A percentile compares a stretch with the other conserved stretches of the same genome.
phyloP scores from a whole-genome alignment of 2,888 invertebrate genomes.

The Cryptus viduatorius region DNA sequence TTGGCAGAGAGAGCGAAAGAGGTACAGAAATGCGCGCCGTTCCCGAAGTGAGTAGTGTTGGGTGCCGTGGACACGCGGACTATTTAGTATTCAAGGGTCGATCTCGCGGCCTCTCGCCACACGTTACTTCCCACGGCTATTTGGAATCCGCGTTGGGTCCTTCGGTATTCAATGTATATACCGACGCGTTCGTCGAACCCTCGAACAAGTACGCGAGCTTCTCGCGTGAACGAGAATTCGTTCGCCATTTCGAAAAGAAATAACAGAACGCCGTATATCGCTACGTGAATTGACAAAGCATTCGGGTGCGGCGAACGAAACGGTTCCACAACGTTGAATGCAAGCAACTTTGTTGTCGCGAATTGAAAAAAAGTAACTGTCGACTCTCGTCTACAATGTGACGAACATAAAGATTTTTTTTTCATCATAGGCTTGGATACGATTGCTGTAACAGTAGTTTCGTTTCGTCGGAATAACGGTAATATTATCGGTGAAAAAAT shows the following conservation, averaged over 20 bases:
- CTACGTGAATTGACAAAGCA: slow-evolving; percentile 28
- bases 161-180: slow-evolving; percentile 76
- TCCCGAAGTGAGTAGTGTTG: slow-evolving; percentile 32
- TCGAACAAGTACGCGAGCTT: slow-evolving; percentile 71
- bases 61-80: slow-evolving; percentile 66
- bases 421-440: neutral
- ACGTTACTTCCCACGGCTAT: slow-evolving; percentile 83
- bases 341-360: slow-evolving; percentile 11
- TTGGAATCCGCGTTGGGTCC: slow-evolving; percentile 79
- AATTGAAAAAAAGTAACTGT: slow-evolving; percentile 10
- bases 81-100: slow-evolving; percentile 81
- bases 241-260: neutral
- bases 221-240: slow-evolving; percentile 30
- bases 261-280: slow-evolving; percentile 60
- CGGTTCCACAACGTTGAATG: slow-evolving; percentile 6
- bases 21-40: slow-evolving; percentile 28
- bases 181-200: slow-evolving; percentile 70
- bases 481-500: neutral
- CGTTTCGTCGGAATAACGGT: neutral
- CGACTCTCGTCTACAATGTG: neutral
- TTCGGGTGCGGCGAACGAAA: slow-evolving; percentile 35
- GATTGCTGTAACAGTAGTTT: neutral
- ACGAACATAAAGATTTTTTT: neutral
- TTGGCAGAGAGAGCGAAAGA: slow-evolving; percentile 7
- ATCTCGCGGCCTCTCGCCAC: slow-evolving; percentile 70